Evolutionary conservation across 2,888 invertebrate species (phyloP).

Genomic region (Aethes cnicana): DNA sequence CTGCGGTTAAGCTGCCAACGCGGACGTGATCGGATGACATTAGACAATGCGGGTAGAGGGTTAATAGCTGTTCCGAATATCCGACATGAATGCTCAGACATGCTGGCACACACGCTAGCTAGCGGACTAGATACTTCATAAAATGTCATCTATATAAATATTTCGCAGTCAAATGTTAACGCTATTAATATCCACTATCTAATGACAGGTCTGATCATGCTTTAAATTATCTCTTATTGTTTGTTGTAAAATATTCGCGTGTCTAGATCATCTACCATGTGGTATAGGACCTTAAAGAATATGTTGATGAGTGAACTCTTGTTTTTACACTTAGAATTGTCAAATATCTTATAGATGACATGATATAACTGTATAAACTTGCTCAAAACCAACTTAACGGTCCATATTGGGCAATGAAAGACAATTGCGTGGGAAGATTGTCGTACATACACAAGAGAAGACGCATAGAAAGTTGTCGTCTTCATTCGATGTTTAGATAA

Average conservation of each 20-base stretch:
- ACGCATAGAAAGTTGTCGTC: slow-evolving; percentile 48
- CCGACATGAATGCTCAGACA: slow-evolving; percentile 24
- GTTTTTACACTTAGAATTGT: no score
- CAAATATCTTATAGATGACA: no score
- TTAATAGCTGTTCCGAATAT: slow-evolving; percentile 48
- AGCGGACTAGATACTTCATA: slow-evolving; percentile 20
- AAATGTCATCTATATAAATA: slow-evolving; percentile 24
- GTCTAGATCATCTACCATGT: no score
- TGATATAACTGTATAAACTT: slow-evolving; percentile 33
- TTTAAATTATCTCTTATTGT: no score
- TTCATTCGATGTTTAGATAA: slow-evolving; percentile 33
- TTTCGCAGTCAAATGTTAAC: slow-evolving; percentile 24
- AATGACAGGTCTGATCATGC: slow-evolving; percentile 3
- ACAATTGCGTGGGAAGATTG: slow-evolving; percentile 67
- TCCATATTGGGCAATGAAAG: slow-evolving; percentile 44
- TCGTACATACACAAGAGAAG: slow-evolving; percentile 54
- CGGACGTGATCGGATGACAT: slow-evolving; percentile 59
- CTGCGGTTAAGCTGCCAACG: slow-evolving; percentile 48
- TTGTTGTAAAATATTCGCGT: no score
- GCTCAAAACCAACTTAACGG: slow-evolving; percentile 38
- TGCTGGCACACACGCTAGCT: slow-evolving; percentile 14
- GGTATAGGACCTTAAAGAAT: no score
- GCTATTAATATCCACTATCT: slow-evolving; percentile 1
- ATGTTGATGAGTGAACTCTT: no score
- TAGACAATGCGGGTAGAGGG: slow-evolving; percentile 57